Conservation (phyloP, 2,113 vertebrate species). For the Procavia capensis region DNA sequence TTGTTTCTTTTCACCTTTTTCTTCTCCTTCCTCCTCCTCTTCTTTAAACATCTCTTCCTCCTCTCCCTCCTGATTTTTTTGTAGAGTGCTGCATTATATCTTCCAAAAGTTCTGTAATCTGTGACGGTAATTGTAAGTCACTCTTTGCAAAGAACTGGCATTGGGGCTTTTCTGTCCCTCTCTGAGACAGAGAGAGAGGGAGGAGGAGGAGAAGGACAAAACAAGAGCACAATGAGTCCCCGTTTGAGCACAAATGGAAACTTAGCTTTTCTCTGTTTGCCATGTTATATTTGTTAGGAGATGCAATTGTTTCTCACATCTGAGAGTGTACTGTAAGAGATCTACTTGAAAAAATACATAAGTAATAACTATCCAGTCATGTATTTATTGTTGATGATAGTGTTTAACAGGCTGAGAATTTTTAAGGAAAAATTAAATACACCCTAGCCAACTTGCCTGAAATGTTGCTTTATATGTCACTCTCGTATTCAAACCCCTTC, state of each 20-base stretch:
- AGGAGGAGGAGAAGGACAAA: too few species aligned
- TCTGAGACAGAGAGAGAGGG: not conserved
- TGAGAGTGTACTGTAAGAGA: not conserved
- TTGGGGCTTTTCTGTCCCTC: not conserved
- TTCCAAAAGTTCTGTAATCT: not conserved
- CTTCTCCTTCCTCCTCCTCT: not conserved
- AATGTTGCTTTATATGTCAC: not conserved
- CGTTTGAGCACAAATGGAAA: not conserved
- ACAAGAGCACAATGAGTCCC: not conserved
- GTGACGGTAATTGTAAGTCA: not conserved
- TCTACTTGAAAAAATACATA: not conserved
- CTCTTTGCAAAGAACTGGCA: not conserved
- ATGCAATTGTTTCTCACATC: not conserved
- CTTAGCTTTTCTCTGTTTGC: not conserved
- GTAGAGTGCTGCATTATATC: not conserved
- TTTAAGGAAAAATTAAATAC: constrained; percentile 5
- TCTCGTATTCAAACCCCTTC: not conserved
- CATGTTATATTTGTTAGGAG: not conserved
- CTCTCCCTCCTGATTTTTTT: not conserved
- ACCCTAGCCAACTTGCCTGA: not conserved
- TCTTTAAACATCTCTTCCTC: not conserved
- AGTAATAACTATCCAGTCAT: not conserved
- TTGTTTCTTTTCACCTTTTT: not conserved
- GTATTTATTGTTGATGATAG: constrained; percentile 24
- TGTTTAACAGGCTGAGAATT: not conserved